Evolutionary conservation across 2,797 vertebrate genomes (phyloP).

Genomic region (Halcyon leucocephala): DNA sequence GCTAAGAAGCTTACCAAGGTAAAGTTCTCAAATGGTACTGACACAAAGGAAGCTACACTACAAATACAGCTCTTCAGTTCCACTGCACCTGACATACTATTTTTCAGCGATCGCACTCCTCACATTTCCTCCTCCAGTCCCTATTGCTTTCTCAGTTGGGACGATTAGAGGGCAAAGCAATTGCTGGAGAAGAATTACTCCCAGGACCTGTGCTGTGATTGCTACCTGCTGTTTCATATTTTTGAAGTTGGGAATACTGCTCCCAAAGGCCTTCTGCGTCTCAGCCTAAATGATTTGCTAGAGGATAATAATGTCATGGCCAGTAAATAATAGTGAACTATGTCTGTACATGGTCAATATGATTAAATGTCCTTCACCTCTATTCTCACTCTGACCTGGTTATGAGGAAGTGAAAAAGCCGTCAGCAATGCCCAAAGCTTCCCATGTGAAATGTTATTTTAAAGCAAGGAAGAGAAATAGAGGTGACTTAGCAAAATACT

Average conservation of each 20-base stretch:
- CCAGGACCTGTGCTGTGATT: conserved; percentile 79
- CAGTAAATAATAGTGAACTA: conserved; percentile 88
- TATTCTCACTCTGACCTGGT: conserved; percentile 80
- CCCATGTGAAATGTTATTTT: conserved; percentile 57
- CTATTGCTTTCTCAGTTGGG: conserved; percentile 64
- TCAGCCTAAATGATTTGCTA: conserved; percentile 86
- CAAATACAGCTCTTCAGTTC: conserved; percentile 68
- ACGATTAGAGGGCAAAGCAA: conserved; percentile 84
- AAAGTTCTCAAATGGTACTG: conserved; percentile 69
- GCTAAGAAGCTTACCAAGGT: conserved; percentile 71
- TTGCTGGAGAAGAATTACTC: conserved; percentile 77
- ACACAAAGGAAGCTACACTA: conserved; percentile 74
- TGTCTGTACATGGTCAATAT: conserved; percentile 86
- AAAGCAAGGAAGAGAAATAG: conserved; percentile 42
- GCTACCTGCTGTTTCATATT: conserved; percentile 84
- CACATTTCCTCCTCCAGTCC: conserved; percentile 28
- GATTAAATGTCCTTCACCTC: conserved; percentile 84
- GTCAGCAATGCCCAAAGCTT: conserved; percentile 57
- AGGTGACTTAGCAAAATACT: conserved; percentile 39
- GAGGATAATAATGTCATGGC: conserved; percentile 89
- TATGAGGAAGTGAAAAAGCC: conserved; percentile 63
- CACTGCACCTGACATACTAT: conserved; percentile 41
- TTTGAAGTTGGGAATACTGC: conserved; percentile 78
- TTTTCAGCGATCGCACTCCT: conserved; percentile 74
- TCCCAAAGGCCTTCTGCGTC: conserved; percentile 82